Base-by-base conservation (phyloP, 2,888 invertebrate species). In the Eurois occulta region DNA sequence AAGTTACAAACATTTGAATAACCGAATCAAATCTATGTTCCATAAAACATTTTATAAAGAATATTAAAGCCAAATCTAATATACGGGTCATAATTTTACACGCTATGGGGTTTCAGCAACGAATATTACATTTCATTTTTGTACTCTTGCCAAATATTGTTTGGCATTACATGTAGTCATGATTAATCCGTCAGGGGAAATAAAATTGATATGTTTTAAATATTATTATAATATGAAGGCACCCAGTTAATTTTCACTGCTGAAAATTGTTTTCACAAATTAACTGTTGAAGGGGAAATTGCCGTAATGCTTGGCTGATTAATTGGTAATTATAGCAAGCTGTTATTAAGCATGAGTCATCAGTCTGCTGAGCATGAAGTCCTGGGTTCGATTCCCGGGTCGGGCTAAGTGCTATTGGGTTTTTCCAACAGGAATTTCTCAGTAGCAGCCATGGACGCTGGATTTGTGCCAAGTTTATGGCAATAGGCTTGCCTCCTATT, bases 51-150 rank as follows among this genome's bases (percentile, higher is more conserved):
- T 24, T 8, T 7, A 13, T 13, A 41, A 46, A 75, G 24, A 24
- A 75, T 35, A 46, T 48, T 48, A 48, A 48, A 76, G 7, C 18
- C 38, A 38, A 35, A 4, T 35, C 16, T n/a, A 38, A 32, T 46
- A 43, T 18, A 32, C 32, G 21, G 11, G 28, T 21, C 32, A 48
- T 48, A 38, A 66, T 76, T 38, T 46, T 16, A 46, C 46, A 77
- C 35, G 38, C 66, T 32, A 3, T 18, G 67, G 21, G 77, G 38
- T 60, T 77, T 35, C 10, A 32, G 32, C n/a, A 16, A 46, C n/a
- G 67, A n/a, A 67, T 77, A 58, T 60, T 68, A 48, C 16, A 77
- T 68, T 58, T 48, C 16, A 48, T 77, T 69, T 77, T 78, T 78
- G 77, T 35, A 11, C 48, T 35, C n/a, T 24, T 43, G 70, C 78